These are phyloP conservation scores for Strongylocentrotus purpuratus DNA, from an alignment of 35 echinoderm and acorn worm species.

Conservation along the genomic window DNA sequence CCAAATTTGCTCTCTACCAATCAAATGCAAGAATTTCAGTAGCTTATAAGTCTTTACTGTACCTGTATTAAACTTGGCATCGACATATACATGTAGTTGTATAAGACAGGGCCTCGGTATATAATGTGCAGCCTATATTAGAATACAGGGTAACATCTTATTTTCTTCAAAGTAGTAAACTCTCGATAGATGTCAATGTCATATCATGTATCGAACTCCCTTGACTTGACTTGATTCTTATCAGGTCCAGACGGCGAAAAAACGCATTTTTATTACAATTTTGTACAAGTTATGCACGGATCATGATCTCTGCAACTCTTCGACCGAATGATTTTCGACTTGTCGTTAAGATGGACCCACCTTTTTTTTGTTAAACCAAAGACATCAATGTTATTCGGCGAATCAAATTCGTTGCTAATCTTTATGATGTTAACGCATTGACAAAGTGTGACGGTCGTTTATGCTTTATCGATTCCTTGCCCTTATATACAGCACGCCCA, in stretches of 20 bases:
- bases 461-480: neutral
- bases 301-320: neutral
- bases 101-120: no score
- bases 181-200: neutral
- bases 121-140: no score
- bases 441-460: neutral
- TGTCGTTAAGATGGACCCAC: neutral
- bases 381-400: neutral
- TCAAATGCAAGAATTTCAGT: no score
- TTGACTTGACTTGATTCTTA: neutral
- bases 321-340: neutral
- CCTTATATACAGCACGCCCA: neutral
- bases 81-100: no score
- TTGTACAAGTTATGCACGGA: neutral
- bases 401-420: neutral
- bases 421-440: neutral
- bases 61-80: no score
- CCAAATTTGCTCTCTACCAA: no score
- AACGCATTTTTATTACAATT: neutral
- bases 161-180: no score
- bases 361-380: neutral
- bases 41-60: no score
- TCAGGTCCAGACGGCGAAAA: neutral
- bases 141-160: no score
- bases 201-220: neutral